Percentiles rank a stretch among this genome's conserved stretches.
These are phyloP conservation scores for Ophion costatus DNA, from an alignment of 2,888 invertebrate genomes.

Conservation along the genomic window DNA sequence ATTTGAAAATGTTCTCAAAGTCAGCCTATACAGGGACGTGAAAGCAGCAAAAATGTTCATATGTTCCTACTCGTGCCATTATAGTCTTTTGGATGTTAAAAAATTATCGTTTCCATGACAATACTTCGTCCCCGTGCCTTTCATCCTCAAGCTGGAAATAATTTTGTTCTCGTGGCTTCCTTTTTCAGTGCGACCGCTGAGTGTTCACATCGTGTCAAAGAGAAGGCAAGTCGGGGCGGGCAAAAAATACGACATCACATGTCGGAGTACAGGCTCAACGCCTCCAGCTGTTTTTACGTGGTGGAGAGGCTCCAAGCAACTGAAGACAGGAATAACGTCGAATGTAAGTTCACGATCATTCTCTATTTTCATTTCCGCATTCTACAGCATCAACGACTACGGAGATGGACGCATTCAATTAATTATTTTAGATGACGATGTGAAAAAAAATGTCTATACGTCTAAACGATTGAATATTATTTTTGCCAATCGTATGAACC, in stretches of 20 bases:
- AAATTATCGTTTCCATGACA: background rate
- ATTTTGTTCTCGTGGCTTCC: background rate
- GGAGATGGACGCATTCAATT: background rate
- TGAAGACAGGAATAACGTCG: slow-evolving; percentile 90
- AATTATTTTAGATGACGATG: background rate
- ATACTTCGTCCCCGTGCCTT: background rate
- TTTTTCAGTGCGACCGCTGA: slow-evolving; percentile 93
- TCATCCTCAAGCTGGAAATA: background rate
- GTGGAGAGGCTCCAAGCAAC: slow-evolving; percentile 94
- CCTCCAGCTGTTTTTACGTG: slow-evolving; percentile 94
- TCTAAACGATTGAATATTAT: background rate
- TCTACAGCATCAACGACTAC: slow-evolving; percentile 24
- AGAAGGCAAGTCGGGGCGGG: slow-evolving; percentile 93
- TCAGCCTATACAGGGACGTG: too few species aligned
- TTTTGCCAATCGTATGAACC: background rate
- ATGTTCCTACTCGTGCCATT: too few species aligned
- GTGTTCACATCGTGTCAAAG: slow-evolving; percentile 92
- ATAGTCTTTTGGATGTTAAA: too few species aligned
- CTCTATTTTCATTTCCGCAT: background rate
- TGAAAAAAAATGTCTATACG: background rate
- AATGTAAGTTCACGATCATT: slow-evolving; percentile 88
- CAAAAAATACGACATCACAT: slow-evolving; percentile 93
- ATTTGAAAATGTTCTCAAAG: background rate
- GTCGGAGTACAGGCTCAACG: slow-evolving; percentile 93
- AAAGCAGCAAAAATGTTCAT: too few species aligned